Percentiles rank a stretch among this genome's conserved stretches.
These are phyloP conservation scores for Tupaia tana DNA, from an alignment of 2,113 vertebrate genomes.

Conservation along the genomic window DNA sequence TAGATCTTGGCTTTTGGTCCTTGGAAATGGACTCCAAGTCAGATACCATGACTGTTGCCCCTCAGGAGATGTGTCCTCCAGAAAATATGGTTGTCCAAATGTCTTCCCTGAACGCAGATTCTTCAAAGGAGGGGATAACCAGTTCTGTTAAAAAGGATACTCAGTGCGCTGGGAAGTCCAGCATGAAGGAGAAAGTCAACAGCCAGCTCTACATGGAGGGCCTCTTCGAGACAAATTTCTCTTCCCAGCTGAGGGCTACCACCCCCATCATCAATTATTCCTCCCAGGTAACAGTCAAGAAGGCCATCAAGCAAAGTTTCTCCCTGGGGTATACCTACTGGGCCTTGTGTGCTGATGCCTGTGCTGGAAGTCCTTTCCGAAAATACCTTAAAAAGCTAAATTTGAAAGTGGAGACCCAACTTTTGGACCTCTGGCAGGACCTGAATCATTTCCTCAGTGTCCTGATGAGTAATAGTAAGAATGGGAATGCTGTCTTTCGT, in stretches of 20 bases:
- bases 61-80: not conserved
- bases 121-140: not conserved
- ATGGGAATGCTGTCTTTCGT: constrained; percentile 78
- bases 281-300: constrained; percentile 54
- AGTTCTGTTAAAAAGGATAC: not conserved
- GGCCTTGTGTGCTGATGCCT: constrained; percentile 84
- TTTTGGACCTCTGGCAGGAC: constrained; percentile 86
- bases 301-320: not conserved
- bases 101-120: not conserved
- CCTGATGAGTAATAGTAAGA: constrained; percentile 68
- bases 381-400: constrained; percentile 72
- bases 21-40: constrained; percentile 28
- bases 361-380: constrained; percentile 84
- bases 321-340: constrained; percentile 81
- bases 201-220: constrained; percentile 46
- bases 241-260: constrained; percentile 15
- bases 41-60: not conserved
- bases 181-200: not conserved
- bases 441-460: constrained; percentile 81
- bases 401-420: constrained; percentile 49
- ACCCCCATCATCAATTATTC: constrained; percentile 68
- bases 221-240: constrained; percentile 38
- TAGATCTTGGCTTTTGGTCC: constrained; percentile 6
- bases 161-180: not conserved
- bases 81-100: not conserved